Evolutionary conservation across 1,140 invertebrate species (phyloP).

Genomic region (Drosophila subobscura): DNA sequence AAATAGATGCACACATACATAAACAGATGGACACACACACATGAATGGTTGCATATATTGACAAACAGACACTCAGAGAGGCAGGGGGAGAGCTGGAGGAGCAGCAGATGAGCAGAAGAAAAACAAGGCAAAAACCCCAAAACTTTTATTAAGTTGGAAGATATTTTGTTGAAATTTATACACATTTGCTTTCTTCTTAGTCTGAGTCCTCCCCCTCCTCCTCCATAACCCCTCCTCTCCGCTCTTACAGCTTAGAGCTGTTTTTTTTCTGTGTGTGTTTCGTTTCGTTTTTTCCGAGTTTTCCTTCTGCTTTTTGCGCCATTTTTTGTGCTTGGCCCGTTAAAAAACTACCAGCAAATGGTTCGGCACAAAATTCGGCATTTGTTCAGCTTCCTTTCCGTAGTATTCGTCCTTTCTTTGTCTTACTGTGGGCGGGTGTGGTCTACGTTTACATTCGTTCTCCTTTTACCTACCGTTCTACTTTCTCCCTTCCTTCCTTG

Average conservation of each 20-base stretch:
- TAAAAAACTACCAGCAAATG: constrained; percentile 71
- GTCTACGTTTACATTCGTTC: no score
- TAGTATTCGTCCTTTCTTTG: constrained; percentile 24
- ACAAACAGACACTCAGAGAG: neutral
- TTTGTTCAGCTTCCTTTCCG: constrained; percentile 52
- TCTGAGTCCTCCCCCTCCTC: neutral
- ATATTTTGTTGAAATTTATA: constrained; percentile 82
- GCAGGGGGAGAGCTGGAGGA: neutral
- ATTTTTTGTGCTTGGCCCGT: constrained; percentile 57
- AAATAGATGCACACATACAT: neutral
- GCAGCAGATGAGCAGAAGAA: constrained; percentile 51
- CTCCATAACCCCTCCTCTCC: no score
- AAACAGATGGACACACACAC: neutral
- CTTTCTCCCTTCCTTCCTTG: neutral
- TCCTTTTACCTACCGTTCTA: no score
- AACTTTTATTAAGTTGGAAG: constrained; percentile 82
- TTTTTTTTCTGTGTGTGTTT: constrained; percentile 24
- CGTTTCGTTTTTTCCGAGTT: constrained; percentile 30
- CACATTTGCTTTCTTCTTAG: constrained; percentile 69
- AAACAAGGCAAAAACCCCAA: constrained; percentile 55
- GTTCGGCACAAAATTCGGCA: constrained; percentile 65
- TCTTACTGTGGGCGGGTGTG: neutral
- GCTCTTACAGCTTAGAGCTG: constrained; percentile 24
- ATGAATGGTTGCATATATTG: neutral
- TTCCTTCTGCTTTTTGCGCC: constrained; percentile 43